Base-by-base conservation (phyloP, 2,888 invertebrate species). In the Cenopis cana region DNA sequence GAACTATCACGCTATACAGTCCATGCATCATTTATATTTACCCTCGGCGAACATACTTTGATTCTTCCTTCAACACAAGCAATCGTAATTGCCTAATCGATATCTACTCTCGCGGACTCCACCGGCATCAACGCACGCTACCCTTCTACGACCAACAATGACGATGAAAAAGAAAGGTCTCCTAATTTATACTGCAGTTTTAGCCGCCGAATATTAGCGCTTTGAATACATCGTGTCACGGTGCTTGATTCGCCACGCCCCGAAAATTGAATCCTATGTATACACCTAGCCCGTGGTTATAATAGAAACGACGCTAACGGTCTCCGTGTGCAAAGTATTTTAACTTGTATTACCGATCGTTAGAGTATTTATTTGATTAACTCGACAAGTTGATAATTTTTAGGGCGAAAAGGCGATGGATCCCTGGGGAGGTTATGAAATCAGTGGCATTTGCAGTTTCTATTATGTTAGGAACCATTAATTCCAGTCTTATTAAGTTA, bases 391-490 rank as follows among this genome's bases (percentile, higher is more conserved):
- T 76, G 74, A 76, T 80, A 84, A 77, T 89, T 90, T 91, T 91
- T 89, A 81, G 91, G 92, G 91, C 90, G 88, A 88, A 88, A 89
- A 90, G 82, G 88, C 87, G 91, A 91, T 89, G 87, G 88, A 85
- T 94, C 94, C 94, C 89, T 82, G 85, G 94, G 91, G 94, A 93
- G 92, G 91, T 91, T 92, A 94, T 93, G 93, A 94, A 95, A 94
- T 94, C 95, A 94, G 93, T 95, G 95, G 95, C 95, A 95, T 95
- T 95, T 95, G 94, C 94, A 95, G 90, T 88, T 90, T 91, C 95
- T 93, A 93, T 93, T 93, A 91, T 93, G 91, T 85, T 88, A 90
- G 85, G 92, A 93, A 90, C 93, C 93, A 93, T 93, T 93, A 93
- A 93, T 91, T 93, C 85, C 89, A 84, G 90, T 86, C 90, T 92